phyloP scores from a whole-genome alignment of 2,797 vertebrate species.

The Coilia nasus region DNA sequence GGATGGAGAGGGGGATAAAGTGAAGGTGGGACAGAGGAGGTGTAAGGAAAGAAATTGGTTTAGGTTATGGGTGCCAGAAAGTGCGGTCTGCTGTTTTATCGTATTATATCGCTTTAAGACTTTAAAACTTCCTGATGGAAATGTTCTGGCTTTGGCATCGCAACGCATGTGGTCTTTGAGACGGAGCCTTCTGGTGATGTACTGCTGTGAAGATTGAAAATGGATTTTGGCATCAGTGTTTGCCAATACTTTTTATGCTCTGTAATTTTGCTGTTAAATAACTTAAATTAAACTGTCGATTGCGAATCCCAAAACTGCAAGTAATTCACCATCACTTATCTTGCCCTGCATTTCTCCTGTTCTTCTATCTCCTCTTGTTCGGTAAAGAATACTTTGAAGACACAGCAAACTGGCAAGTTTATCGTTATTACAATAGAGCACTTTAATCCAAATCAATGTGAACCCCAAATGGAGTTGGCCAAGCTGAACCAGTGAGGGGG shows the following conservation, averaged over 20 bases:
- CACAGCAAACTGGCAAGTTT: too few species aligned
- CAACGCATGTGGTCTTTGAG: background rate
- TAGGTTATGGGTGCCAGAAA: background rate
- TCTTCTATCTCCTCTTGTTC: background rate
- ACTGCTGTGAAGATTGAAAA: background rate
- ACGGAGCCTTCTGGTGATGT: background rate
- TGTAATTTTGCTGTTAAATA: background rate
- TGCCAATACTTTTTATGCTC: background rate
- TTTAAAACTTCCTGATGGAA: background rate
- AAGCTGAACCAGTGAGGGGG: too few species aligned
- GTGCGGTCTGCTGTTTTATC: background rate
- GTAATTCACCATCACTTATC: background rate
- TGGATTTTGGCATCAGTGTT: slow-evolving; percentile 3
- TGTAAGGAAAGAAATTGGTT: background rate
- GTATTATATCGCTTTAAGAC: background rate
- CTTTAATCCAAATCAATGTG: too few species aligned
- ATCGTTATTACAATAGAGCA: too few species aligned
- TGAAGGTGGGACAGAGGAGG: background rate
- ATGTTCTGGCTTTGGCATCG: background rate
- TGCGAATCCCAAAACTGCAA: background rate
- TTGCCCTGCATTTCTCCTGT: background rate
- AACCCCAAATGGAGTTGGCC: too few species aligned
- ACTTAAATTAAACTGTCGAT: background rate
- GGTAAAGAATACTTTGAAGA: too few species aligned
- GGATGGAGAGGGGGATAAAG: too few species aligned